A percentile compares a stretch with the other conserved stretches of the same genome.
These are phyloP conservation scores for Heliothis subflexa DNA, from an alignment of 1,140 invertebrate genomes.

Conservation along the genomic window DNA sequence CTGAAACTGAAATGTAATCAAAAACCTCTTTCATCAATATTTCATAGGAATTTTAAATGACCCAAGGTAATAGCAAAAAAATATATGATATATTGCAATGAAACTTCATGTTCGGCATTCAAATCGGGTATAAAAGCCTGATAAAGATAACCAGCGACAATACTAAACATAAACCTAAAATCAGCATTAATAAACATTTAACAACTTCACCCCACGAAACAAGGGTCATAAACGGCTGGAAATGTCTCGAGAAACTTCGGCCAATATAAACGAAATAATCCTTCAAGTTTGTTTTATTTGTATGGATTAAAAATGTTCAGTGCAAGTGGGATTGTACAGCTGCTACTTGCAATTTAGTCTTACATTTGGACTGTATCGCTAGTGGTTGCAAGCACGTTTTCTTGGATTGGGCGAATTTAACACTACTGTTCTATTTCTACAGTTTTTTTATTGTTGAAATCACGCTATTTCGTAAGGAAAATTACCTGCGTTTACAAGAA, in stretches of 20 bases:
- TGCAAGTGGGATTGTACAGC: constrained; percentile 4
- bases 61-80: too few species aligned
- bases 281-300: constrained; percentile 22
- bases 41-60: not conserved
- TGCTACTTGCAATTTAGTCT: constrained; percentile 15
- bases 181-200: constrained; percentile 22
- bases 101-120: not conserved
- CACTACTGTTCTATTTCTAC: not conserved
- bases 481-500: too few species aligned
- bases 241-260: constrained; percentile 24
- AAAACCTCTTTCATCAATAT: too few species aligned
- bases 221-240: constrained; percentile 30
- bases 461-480: too few species aligned
- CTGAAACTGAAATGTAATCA: too few species aligned
- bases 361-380: constrained; percentile 17
- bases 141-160: constrained; percentile 2
- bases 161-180: constrained; percentile 18
- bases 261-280: constrained; percentile 36
- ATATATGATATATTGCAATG: too few species aligned
- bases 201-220: constrained; percentile 16
- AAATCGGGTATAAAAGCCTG: not conserved
- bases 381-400: constrained; percentile 8
- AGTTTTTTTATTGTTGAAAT: too few species aligned
- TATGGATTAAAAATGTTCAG: constrained; percentile 15
- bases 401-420: constrained; percentile 2